These are phyloP conservation scores for Gryllus bimaculatus DNA, from an alignment of 1,140 invertebrate genomes.

Conservation along the genomic window DNA sequence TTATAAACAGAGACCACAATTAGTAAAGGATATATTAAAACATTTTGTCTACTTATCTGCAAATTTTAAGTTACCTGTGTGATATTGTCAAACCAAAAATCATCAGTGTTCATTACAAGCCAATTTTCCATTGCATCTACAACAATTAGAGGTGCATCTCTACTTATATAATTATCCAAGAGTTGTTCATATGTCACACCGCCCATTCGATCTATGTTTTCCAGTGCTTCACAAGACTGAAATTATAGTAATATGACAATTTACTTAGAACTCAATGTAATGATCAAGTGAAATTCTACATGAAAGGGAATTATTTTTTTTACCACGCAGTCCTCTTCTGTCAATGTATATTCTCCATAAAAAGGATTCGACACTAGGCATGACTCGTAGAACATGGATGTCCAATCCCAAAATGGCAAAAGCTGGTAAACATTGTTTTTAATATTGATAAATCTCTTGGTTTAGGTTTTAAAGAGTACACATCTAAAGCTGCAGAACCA, in stretches of 20 bases:
- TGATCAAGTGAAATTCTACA: neutral
- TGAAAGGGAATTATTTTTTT: constrained; percentile 19
- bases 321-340: constrained; percentile 49
- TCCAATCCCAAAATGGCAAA: constrained; percentile 71
- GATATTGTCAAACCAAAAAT: constrained; percentile 58
- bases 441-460: neutral
- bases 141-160: constrained; percentile 62
- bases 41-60: neutral
- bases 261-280: constrained; percentile 2
- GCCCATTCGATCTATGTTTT: constrained; percentile 49
- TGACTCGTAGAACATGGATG: constrained; percentile 58
- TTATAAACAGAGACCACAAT: neutral
- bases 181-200: constrained; percentile 52
- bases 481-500: too few relatives aligned
- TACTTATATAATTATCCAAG: constrained; percentile 54
- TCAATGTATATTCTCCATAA: constrained; percentile 40
- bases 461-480: too few relatives aligned
- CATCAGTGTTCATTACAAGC: constrained; percentile 49
- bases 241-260: constrained; percentile 26
- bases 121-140: constrained; percentile 60
- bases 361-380: constrained; percentile 61
- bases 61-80: constrained; percentile 40
- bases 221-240: constrained; percentile 52
- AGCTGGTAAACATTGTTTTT: constrained; percentile 31
- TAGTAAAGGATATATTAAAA: neutral